Evolutionary conservation across 2,113 vertebrate species (phyloP), one percentile per base, ranked within the genome.

Genomic region (Erinaceus europaeus): DNA sequence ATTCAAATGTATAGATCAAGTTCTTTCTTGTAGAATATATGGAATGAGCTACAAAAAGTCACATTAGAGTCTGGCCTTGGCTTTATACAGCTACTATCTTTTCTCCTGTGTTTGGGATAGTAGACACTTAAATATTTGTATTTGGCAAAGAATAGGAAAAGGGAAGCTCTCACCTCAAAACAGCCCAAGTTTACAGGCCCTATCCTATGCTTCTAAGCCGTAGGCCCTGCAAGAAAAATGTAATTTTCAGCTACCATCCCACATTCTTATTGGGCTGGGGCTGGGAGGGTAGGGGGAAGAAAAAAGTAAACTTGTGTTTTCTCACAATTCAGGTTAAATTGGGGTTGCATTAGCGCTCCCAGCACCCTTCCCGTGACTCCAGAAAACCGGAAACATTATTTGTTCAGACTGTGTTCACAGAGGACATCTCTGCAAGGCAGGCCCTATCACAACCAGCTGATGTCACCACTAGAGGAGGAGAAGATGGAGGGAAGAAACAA

Each of bases 401-500:
- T 20, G n/a, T 48, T 59, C 40, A 76, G 80, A 25, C 40, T 44
- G 20, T 61, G 59, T 62, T 32, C 72, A 52, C 9, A 10, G 69
- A 79, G 42, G 59, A 77, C 65, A 67, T 17, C 23, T 20, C 38
- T 23, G n/a, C 74, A 62, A 87, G 59, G 78, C 88, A 42, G 83
- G 14, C 25, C 53, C 71, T 18, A 44, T 55, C 36, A 38, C 72
- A 27, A 40, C n/a, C 71, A 32, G 80, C 86, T 81, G 90, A 91
- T 89, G 83, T 90, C 88, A 80, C 71, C 62, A 25, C 34, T 76
- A 48, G 21, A 79, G 83, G 46, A 53, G 59, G 38, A 27, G 71
- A 40, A 29, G 57, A 48, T 8, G 76, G 57, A 40, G 25, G 57
- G 59, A 73, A 74, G 75, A 89, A 86, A 89, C 93, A 91, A 89